These are phyloP conservation scores for Anticlea derivata DNA, from an alignment of 2,888 invertebrate genomes.

Conservation along the genomic window DNA sequence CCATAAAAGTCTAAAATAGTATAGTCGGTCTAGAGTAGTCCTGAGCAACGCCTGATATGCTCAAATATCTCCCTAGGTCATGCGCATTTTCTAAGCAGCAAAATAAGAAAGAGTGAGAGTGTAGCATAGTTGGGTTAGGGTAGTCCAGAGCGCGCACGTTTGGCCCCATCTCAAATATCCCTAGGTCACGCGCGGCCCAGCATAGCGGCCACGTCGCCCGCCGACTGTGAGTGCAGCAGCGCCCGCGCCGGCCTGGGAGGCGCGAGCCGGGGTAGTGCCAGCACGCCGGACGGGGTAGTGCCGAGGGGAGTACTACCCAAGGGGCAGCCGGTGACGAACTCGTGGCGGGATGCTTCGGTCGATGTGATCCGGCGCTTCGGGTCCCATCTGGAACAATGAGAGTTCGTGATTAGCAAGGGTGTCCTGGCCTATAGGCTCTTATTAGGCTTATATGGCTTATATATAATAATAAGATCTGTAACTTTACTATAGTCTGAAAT, in stretches of 20 bases:
- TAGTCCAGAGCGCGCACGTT: slow-evolving; percentile 44
- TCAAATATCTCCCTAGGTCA: no score
- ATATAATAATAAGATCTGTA: no score
- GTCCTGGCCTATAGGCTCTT: no score
- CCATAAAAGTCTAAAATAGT: no score
- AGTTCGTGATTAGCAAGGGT: no score
- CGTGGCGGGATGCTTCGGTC: slow-evolving; percentile 94
- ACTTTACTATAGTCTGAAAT: no score
- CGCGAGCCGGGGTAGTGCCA: slow-evolving; percentile 70
- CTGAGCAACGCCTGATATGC: no score
- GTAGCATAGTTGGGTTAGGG: slow-evolving; percentile 33
- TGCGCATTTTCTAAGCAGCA: no score
- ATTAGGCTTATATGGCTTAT: no score
- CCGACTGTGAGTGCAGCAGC: slow-evolving; percentile 86
- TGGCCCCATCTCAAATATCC: slow-evolving; percentile 52
- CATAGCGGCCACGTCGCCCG: slow-evolving; percentile 86
- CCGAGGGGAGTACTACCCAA: slow-evolving; percentile 50
- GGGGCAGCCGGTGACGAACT: slow-evolving; percentile 87
- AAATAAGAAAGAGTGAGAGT: no score
- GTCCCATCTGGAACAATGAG: slow-evolving; percentile 89
- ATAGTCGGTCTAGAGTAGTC: no score
- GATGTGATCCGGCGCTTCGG: slow-evolving; percentile 95
- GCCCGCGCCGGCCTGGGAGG: slow-evolving; percentile 65
- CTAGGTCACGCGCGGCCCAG: slow-evolving; percentile 85
- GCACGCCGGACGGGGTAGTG: slow-evolving; percentile 71